Conservation (phyloP, 2,797 vertebrate species). For the Orientallactaga sibirica region DNA sequence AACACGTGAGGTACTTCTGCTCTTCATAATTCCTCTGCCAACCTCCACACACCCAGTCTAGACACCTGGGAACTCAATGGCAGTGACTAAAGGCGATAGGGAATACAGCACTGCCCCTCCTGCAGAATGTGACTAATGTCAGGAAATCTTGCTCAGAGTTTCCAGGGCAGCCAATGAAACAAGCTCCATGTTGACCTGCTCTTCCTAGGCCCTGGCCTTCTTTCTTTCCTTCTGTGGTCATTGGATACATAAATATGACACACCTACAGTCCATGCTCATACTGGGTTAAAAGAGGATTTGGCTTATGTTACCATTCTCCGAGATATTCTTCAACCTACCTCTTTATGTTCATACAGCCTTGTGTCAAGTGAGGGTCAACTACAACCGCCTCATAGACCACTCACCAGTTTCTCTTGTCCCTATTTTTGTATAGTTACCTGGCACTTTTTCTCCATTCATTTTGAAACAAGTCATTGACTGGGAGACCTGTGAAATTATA, state of each 20-base stretch:
- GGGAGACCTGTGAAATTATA: neutral
- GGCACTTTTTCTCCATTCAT: neutral
- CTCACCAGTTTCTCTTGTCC: neutral
- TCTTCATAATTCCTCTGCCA: neutral
- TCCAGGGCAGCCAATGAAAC: neutral
- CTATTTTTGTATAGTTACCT: neutral
- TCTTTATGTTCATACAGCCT: neutral
- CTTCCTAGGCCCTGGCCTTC: neutral
- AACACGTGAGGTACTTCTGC: rapidly evolving
- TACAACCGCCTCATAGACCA: neutral
- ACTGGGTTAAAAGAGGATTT: neutral
- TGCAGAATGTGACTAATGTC: neutral
- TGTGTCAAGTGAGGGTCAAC: neutral
- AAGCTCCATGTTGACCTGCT: neutral
- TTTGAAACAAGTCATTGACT: neutral
- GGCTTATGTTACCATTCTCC: neutral
- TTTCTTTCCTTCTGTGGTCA: neutral
- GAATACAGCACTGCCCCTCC: neutral
- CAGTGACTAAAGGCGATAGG: neutral
- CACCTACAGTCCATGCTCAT: neutral
- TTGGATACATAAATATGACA: neutral
- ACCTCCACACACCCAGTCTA: neutral
- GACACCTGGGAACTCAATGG: neutral
- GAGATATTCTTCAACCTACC: neutral
- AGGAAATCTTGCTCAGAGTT: neutral